A percentile compares a stretch with the other conserved stretches of the same genome.
Conservation (phyloP, 2,888 invertebrate species). For the Plebejus anna region DNA sequence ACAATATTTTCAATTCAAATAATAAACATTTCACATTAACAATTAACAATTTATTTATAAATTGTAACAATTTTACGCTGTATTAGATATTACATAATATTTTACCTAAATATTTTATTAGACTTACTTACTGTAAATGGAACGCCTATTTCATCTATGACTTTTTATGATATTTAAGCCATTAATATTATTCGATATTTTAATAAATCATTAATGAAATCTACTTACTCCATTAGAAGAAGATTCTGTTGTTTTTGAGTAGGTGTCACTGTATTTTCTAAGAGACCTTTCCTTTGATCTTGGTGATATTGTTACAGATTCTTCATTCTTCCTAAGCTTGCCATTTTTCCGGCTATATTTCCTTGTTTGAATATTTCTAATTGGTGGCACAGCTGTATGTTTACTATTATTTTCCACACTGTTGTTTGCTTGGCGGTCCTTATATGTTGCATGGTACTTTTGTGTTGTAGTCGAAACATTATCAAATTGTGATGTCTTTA, state of each 20-base stretch:
- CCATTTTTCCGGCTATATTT: conserved; percentile 54
- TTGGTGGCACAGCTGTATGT: conserved; percentile 47
- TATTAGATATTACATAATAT: too few species aligned
- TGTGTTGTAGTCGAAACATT: conserved; percentile 46
- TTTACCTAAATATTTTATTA: not conserved
- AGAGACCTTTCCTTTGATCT: conserved; percentile 53
- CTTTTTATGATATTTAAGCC: not conserved
- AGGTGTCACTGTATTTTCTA: conserved; percentile 62
- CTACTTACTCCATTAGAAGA: conserved; percentile 69
- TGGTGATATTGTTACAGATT: conserved; percentile 45
- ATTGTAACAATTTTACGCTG: too few species aligned
- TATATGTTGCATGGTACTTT: conserved; percentile 66
- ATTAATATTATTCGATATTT: not conserved
- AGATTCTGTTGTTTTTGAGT: conserved; percentile 64
- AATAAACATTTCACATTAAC: not conserved
- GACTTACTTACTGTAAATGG: not conserved
- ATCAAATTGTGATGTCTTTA: conserved; percentile 45
- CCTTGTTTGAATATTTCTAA: conserved; percentile 64
- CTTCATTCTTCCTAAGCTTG: conserved; percentile 46
- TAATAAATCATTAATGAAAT: not conserved
- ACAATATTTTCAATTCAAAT: not conserved
- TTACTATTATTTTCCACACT: conserved; percentile 39
- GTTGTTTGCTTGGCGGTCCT: conserved; percentile 47
- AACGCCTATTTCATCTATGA: not conserved
- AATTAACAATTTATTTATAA: not conserved